Percentiles rank a stretch among this genome's conserved stretches.
phyloP scores from a whole-genome alignment of 1,140 invertebrate genomes.

The Drosophila kepulauana region DNA sequence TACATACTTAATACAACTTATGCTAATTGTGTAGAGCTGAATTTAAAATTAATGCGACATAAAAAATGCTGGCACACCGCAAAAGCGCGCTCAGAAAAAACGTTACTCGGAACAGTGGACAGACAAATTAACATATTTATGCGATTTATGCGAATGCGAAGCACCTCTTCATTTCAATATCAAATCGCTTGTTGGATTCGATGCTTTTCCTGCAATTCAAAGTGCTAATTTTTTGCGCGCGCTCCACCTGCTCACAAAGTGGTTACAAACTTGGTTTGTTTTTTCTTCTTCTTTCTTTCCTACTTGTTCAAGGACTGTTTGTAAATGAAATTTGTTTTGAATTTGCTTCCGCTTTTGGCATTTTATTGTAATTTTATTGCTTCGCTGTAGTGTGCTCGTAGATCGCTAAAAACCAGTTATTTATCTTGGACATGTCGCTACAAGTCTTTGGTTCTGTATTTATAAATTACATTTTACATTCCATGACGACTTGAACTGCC shows the following conservation, averaged over 20 bases:
- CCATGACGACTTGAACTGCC: conserved; percentile 29
- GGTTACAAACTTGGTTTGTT: conserved; percentile 10
- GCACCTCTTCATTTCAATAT: conserved; percentile 73
- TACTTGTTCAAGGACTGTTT: conserved; percentile 71
- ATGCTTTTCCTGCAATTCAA: conserved; percentile 55
- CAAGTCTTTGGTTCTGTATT: conserved; percentile 55
- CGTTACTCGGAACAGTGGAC: conserved; percentile 38
- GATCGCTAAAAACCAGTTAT: conserved; percentile 54
- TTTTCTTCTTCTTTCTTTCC: conserved; percentile 1
- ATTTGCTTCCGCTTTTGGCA: conserved; percentile 67
- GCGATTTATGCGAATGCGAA: conserved; percentile 73
- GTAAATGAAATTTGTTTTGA: conserved; percentile 74
- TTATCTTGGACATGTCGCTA: conserved; percentile 8
- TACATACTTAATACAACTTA: conserved; percentile 55
- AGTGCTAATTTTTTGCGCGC: conserved; percentile 67
- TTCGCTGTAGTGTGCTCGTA: neutral
- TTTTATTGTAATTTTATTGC: conserved; percentile 64
- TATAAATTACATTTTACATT: conserved; percentile 68
- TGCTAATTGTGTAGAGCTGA: conserved; percentile 64
- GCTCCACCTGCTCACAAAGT: conserved; percentile 54
- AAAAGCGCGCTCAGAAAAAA: conserved; percentile 43
- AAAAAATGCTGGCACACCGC: conserved; percentile 26
- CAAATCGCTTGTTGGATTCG: conserved; percentile 27
- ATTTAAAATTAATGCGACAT: conserved; percentile 72
- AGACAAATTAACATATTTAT: conserved; percentile 77